phyloP scores from a whole-genome alignment of 2,888 invertebrate species.

The Terebella lapidaria region DNA sequence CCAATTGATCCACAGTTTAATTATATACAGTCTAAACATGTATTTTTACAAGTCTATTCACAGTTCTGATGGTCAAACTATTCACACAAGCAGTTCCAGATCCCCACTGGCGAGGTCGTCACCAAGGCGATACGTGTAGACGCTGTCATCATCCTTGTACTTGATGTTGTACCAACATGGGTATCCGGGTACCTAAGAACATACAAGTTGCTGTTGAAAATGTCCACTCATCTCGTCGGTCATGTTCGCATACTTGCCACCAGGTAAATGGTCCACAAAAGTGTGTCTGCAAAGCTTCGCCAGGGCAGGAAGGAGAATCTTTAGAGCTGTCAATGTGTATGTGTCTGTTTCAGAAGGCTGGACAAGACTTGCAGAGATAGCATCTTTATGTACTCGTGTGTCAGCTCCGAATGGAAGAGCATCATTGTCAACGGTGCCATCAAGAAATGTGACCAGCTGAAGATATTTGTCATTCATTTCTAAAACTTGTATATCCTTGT shows the following conservation, averaged over 20 bases:
- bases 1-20: too few species aligned
- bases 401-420: neutral
- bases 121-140: too few species aligned
- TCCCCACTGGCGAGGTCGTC: too few species aligned
- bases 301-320: neutral
- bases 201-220: too few species aligned
- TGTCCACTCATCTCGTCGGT: neutral
- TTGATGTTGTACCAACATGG: too few species aligned
- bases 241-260: neutral
- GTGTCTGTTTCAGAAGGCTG: neutral
- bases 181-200: too few species aligned
- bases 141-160: too few species aligned
- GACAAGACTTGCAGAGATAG: neutral
- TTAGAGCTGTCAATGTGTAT: neutral
- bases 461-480: neutral
- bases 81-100: too few species aligned
- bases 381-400: neutral
- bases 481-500: neutral
- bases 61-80: too few species aligned
- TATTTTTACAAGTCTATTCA: too few species aligned
- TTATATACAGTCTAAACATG: too few species aligned
- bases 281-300: neutral
- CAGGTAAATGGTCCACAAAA: too few species aligned
- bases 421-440: neutral
- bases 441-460: neutral